These are phyloP conservation scores for Tachysurus vachellii DNA, from an alignment of 2,113 vertebrate genomes.

Conservation along the genomic window DNA sequence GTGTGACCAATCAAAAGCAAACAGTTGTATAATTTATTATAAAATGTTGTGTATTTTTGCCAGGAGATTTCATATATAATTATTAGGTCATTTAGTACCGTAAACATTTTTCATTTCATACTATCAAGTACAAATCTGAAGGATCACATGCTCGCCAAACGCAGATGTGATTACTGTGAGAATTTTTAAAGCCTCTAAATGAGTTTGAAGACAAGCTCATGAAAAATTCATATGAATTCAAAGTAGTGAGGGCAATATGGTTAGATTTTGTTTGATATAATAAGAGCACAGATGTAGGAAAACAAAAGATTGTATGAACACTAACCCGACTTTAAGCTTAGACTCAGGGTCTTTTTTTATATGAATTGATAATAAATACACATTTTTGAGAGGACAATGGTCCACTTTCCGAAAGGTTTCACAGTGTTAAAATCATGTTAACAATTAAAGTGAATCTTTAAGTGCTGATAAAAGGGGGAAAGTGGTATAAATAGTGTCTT, in stretches of 20 bases:
- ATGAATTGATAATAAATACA: neutral
- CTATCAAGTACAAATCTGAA: neutral
- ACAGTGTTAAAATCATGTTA: neutral
- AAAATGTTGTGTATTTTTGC: neutral
- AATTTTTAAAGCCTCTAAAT: neutral
- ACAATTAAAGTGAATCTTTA: neutral
- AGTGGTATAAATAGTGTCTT: no score
- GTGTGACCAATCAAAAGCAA: neutral
- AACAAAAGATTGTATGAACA: neutral
- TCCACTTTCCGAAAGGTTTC: neutral
- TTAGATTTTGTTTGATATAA: neutral
- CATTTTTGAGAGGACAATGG: neutral
- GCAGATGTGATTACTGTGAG: neutral
- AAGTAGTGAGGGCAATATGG: neutral
- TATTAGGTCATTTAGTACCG: neutral
- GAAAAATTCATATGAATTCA: neutral
- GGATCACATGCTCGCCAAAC: neutral
- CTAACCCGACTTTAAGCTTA: neutral
- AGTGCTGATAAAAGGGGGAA: no score
- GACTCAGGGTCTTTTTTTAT: neutral
- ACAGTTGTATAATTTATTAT: neutral
- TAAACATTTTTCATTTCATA: neutral
- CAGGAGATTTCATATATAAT: no score
- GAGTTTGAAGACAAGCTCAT: neutral
- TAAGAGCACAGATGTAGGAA: neutral